A percentile compares a stretch with the other conserved stretches of the same genome.
These are phyloP conservation scores for Watsonalla binaria DNA, from an alignment of 2,888 invertebrate species.

Conservation along the genomic window DNA sequence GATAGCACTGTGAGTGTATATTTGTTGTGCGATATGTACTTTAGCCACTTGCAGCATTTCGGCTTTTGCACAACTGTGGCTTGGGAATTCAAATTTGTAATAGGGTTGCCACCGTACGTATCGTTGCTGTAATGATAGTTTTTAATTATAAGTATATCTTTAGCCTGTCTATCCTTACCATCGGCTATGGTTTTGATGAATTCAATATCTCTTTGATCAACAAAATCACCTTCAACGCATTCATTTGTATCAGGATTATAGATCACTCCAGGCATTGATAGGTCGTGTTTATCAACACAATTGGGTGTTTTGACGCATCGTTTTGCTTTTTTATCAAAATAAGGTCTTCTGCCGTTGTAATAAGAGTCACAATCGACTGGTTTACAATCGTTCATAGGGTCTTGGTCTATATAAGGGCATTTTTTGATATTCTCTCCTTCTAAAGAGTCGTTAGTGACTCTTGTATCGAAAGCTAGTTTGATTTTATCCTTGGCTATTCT, in stretches of 20 bases:
- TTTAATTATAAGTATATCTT: conserved; percentile 42
- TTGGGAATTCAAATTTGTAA: neutral
- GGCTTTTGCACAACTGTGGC: neutral
- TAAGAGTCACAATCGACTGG: conserved; percentile 56
- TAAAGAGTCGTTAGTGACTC: conserved; percentile 20
- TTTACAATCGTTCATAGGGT: conserved; percentile 52
- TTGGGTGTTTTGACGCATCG: conserved; percentile 38
- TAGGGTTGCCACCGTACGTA: neutral
- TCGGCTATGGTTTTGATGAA: conserved; percentile 35
- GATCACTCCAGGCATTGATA: conserved; percentile 27
- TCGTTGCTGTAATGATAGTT: conserved; percentile 12
- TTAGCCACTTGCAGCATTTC: neutral
- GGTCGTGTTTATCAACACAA: conserved; percentile 28
- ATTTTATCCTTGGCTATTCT: conserved; percentile 39
- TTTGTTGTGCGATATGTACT: conserved; percentile 27
- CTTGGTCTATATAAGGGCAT: conserved; percentile 48
- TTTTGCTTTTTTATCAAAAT: conserved; percentile 34
- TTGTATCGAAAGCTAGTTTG: conserved; percentile 54
- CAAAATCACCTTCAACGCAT: conserved; percentile 32
- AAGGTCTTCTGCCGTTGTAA: conserved; percentile 52
- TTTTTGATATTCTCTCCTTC: conserved; percentile 18
- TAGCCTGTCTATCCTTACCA: conserved; percentile 23
- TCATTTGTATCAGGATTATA: conserved; percentile 47
- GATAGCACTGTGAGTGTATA: conserved; percentile 32
- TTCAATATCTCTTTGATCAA: conserved; percentile 41